Percentiles rank a stretch among this genome's conserved stretches.
phyloP scores from a whole-genome alignment of 1,140 invertebrate genomes.

The Epicauta chinensis region DNA sequence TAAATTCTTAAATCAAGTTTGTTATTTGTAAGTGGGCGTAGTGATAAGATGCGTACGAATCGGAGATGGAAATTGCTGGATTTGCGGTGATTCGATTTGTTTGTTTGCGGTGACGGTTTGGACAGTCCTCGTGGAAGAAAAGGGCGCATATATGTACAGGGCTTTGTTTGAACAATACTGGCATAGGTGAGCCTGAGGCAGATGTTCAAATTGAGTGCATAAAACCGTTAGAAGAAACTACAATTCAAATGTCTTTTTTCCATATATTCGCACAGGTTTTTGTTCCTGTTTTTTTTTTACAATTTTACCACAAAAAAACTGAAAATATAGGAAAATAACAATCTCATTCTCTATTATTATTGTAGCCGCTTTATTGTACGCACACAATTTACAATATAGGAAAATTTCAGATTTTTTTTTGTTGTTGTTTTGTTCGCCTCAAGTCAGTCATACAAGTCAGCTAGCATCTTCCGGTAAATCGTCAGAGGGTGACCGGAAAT shows the following conservation, averaged over 20 bases:
- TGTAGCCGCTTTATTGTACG: no score
- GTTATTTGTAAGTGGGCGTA: no score
- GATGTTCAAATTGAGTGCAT: slow-evolving; percentile 25
- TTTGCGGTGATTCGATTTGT: background rate
- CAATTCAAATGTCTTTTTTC: slow-evolving; percentile 9
- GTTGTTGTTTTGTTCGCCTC: no score
- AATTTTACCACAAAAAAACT: slow-evolving; percentile 3
- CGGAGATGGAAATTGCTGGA: slow-evolving; percentile 8
- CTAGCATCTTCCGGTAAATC: background rate
- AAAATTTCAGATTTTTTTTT: no score
- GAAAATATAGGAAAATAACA: no score
- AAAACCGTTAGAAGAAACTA: slow-evolving; percentile 27
- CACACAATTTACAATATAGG: no score
- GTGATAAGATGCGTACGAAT: no score
- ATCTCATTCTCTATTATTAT: no score
- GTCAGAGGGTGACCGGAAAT: slow-evolving; percentile 12
- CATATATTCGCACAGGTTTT: slow-evolving; percentile 6
- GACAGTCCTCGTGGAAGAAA: slow-evolving; percentile 18
- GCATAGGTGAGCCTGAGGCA: slow-evolving; percentile 21
- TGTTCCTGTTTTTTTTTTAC: background rate
- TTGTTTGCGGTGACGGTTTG: slow-evolving; percentile 1
- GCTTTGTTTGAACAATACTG: slow-evolving; percentile 25
- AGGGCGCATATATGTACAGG: slow-evolving; percentile 9
- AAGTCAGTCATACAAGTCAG: no score
- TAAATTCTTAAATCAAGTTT: no score